Conservation (phyloP, 1,140 invertebrate genomes). For the Aporrectodea caliginosa region DNA sequence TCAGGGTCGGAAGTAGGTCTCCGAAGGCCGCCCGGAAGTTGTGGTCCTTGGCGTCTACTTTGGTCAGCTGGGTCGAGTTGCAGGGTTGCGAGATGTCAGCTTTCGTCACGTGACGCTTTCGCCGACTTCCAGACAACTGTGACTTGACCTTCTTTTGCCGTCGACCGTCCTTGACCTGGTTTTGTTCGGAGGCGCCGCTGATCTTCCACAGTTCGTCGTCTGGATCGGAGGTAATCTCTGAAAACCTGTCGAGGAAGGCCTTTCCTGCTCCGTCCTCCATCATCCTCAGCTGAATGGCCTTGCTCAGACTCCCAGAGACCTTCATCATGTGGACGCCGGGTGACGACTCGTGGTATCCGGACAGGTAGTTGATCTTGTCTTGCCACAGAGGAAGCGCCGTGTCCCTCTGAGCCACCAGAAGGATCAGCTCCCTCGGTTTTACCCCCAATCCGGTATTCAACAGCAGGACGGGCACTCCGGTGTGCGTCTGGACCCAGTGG, state of each 20-base stretch:
- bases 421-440: neutral
- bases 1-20: neutral
- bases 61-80: neutral
- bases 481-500: neutral
- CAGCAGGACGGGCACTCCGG: slow-evolving; percentile 25
- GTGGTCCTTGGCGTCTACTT: neutral
- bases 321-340: neutral
- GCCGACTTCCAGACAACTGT: neutral
- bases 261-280: neutral
- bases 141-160: neutral
- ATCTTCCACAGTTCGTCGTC: slow-evolving; percentile 26
- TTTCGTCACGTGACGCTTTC: slow-evolving; percentile 5
- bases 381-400: slow-evolving; percentile 25
- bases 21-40: neutral
- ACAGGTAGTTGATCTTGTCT: slow-evolving; percentile 26
- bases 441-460: slow-evolving; percentile 22
- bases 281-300: neutral
- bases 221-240: slow-evolving; percentile 21
- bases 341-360: neutral
- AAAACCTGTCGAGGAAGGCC: slow-evolving; percentile 17
- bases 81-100: neutral
- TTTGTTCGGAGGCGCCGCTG: neutral
- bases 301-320: neutral
- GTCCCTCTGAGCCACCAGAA: slow-evolving; percentile 12
- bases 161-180: neutral